A percentile compares a stretch with the other conserved stretches of the same genome.
These are phyloP conservation scores for Plusia festucae DNA, from an alignment of 2,888 invertebrate species.

Conservation along the genomic window DNA sequence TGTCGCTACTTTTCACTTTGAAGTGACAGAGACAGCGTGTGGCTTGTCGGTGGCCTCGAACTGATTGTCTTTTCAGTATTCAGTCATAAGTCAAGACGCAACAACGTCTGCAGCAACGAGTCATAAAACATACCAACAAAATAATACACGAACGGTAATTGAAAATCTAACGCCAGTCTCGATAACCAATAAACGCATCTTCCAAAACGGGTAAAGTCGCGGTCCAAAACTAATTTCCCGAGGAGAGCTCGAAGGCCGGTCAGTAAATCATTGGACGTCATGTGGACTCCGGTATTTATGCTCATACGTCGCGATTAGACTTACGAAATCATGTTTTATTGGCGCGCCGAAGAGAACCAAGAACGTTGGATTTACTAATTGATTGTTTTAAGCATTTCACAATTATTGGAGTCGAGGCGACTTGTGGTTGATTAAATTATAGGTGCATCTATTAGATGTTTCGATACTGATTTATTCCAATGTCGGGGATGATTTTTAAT, in stretches of 20 bases:
- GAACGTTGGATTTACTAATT: slow-evolving; percentile 69
- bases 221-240: slow-evolving; percentile 34
- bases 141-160: slow-evolving; percentile 47
- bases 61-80: too few species aligned
- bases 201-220: slow-evolving; percentile 39
- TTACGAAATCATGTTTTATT: slow-evolving; percentile 80
- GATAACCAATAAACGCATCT: slow-evolving; percentile 40
- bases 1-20: too few species aligned
- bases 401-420: slow-evolving; percentile 16
- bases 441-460: neutral
- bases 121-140: slow-evolving; percentile 19
- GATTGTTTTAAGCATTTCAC: slow-evolving; percentile 60
- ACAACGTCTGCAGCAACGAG: neutral
- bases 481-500: too few species aligned
- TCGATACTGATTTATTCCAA: too few species aligned
- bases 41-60: too few species aligned
- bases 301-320: slow-evolving; percentile 73
- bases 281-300: slow-evolving; percentile 76
- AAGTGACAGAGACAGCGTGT: too few species aligned
- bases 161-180: slow-evolving; percentile 37
- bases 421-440: neutral
- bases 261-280: slow-evolving; percentile 78
- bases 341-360: slow-evolving; percentile 43
- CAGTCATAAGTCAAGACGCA: neutral
- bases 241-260: slow-evolving; percentile 46